Conservation (phyloP, 2,888 invertebrate genomes). For the Eupithecia exiguata region DNA sequence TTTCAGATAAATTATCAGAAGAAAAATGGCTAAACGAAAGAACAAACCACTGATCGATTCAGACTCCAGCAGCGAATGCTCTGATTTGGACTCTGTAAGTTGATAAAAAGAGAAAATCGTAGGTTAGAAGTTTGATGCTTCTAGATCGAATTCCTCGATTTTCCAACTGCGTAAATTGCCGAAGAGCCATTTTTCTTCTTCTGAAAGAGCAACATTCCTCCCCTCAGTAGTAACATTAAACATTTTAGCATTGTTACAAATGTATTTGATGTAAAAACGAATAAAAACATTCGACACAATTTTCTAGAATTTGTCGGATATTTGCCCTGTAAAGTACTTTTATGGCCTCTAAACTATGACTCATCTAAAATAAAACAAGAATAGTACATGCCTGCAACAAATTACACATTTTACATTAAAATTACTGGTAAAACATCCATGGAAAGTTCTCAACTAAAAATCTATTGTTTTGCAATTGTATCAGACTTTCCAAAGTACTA, state of each 20-base stretch:
- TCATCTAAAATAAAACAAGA: slow-evolving; percentile 42
- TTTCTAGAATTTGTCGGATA: slow-evolving; percentile 51
- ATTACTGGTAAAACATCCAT: background rate
- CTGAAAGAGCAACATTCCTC: slow-evolving; percentile 5
- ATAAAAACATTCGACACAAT: slow-evolving; percentile 41
- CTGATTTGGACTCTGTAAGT: slow-evolving; percentile 93
- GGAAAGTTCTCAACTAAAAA: slow-evolving; percentile 13
- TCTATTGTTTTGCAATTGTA: background rate
- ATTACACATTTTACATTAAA: background rate
- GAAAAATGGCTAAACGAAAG: slow-evolving; percentile 91
- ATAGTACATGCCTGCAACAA: slow-evolving; percentile 23
- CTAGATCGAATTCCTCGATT: slow-evolving; percentile 67
- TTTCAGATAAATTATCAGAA: slow-evolving; percentile 47
- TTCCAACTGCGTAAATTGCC: slow-evolving; percentile 74
- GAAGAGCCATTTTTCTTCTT: slow-evolving; percentile 69
- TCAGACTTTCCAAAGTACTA: slow-evolving; percentile 22
- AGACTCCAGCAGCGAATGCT: slow-evolving; percentile 91
- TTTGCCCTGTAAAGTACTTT: slow-evolving; percentile 35
- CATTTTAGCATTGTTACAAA: background rate
- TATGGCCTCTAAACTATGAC: slow-evolving; percentile 45
- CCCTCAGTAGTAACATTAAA: slow-evolving; percentile 16
- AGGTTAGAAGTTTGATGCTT: slow-evolving; percentile 60
- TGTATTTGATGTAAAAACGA: slow-evolving; percentile 5
- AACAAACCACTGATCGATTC: slow-evolving; percentile 92
- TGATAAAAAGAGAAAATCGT: slow-evolving; percentile 50